A percentile compares a stretch with the other conserved stretches of the same genome.
These are phyloP conservation scores for Philonicus albiceps DNA, from an alignment of 2,888 invertebrate species.

Conservation along the genomic window DNA sequence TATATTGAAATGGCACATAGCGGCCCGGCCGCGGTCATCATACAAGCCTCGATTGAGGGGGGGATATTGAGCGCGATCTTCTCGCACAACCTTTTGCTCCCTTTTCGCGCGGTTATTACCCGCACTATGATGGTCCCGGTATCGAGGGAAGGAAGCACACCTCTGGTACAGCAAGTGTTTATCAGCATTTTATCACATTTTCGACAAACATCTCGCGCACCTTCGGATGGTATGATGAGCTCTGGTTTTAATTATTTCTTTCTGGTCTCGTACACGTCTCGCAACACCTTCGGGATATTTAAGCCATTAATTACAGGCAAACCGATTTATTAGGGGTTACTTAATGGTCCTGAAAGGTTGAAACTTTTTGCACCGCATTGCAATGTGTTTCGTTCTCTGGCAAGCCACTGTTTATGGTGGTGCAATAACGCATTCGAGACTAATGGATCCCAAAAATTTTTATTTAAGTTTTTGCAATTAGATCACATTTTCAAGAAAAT, in stretches of 20 bases:
- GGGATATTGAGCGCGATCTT: neutral
- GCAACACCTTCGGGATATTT: slow-evolving; percentile 30
- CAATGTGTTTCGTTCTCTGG: neutral
- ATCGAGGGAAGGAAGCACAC: neutral
- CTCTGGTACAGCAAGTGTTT: slow-evolving; percentile 9
- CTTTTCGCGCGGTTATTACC: neutral
- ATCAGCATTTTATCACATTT: slow-evolving; percentile 49
- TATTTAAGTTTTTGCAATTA: neutral
- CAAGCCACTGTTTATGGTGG: neutral
- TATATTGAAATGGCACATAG: slow-evolving; percentile 37
- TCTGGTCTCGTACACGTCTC: slow-evolving; percentile 3
- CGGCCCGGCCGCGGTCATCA: neutral
- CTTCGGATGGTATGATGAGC: slow-evolving; percentile 4
- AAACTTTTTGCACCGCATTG: neutral
- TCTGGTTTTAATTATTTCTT: slow-evolving; percentile 34
- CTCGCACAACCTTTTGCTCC: neutral
- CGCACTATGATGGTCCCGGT: neutral
- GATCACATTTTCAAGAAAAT: neutral
- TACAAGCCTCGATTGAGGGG: neutral
- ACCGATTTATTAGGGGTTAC: slow-evolving; percentile 28
- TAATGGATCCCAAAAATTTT: neutral
- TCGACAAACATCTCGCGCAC: slow-evolving; percentile 39
- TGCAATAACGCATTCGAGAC: neutral
- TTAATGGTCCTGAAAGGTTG: slow-evolving; percentile 8
- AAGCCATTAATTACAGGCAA: slow-evolving; percentile 29